phyloP scores from a whole-genome alignment of 2,888 invertebrate genomes.

The Xylota segnis region DNA sequence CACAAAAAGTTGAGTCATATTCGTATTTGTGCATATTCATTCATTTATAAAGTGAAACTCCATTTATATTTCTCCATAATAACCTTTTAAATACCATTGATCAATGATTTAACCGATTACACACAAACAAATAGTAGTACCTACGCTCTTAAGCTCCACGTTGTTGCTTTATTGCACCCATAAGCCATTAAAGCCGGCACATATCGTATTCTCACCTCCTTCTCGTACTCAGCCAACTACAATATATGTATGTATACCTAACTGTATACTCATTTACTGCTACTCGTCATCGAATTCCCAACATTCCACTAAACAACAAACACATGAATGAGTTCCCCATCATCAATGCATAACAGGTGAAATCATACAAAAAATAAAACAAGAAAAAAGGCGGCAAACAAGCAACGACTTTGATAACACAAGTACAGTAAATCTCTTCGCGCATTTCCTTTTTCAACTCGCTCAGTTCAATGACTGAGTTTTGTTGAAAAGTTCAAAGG shows the following conservation, averaged over 20 bases:
- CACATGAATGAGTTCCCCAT: conserved; percentile 72
- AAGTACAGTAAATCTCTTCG: conserved; percentile 73
- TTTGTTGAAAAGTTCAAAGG: conserved; percentile 29
- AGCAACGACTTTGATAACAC: conserved; percentile 53
- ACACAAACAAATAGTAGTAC: not conserved
- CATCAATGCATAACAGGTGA: conserved; percentile 71
- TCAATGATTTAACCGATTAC: conserved; percentile 12
- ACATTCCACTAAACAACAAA: conserved; percentile 68
- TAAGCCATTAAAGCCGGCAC: conserved; percentile 30
- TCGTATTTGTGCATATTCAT: no score
- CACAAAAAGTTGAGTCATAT: no score
- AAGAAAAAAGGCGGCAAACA: conserved; percentile 63
- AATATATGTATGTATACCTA: conserved; percentile 34
- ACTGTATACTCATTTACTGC: conserved; percentile 67
- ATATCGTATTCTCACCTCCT: conserved; percentile 8
- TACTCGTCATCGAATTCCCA: conserved; percentile 64
- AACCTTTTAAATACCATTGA: not conserved
- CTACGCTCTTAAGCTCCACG: conserved; percentile 4
- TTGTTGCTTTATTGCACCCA: conserved; percentile 26
- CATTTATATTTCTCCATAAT: not conserved
- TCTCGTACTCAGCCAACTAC: not conserved
- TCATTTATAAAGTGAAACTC: no score
- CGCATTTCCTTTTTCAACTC: conserved; percentile 74
- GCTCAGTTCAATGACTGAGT: conserved; percentile 74
- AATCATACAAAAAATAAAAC: conserved; percentile 57